Base-by-base conservation (phyloP, 2,888 invertebrate species). In the Galerucella pusilla region DNA sequence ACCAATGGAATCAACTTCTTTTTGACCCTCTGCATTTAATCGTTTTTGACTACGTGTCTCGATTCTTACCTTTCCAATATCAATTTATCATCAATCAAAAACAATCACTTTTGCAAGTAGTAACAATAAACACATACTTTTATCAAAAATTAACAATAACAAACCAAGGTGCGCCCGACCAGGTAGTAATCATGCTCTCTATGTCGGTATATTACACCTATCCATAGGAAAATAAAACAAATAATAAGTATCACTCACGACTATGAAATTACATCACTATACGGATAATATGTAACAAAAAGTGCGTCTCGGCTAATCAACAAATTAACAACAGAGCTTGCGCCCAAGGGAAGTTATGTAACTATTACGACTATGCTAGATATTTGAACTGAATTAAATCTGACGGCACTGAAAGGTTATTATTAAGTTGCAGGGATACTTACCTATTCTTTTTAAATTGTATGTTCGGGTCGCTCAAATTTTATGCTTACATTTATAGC, bases 221-320 rank as follows among this genome's bases (percentile, higher is more conserved):
- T n/a, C 35, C 7, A 42, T 42, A 42, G 28, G n/a, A 7, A 35
- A 42, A 35, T n/a, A n/a, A 63, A 42, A 63, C 35, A 35, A 63
- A 35, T 63, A 63, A 63, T 63, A 63, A 63, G 14, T n/a, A 63
- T 42, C n/a, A 63, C 28, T 42, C n/a, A 63, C 28, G 63, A 63
- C 16, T 63, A 61, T 28, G 25, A 35, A 61, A 61, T 61, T 61
- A 42, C 63, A 63, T 63, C 35, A 63, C 35, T 63, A 14, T n/a
- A 16, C 42, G 42, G 9, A 63, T 42, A 42, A 35, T 63, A 63
- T 63, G 42, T 35, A 63, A 42, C 63, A 63, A 63, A 42, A 42
- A 63, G 63, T 63, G 35, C 28, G 63, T 63, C 42, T 42, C 35
- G 16, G 42, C 35, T 7, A 42, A 42, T 63, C 9, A 57, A 16